These are phyloP conservation scores for Blera fallax DNA, from an alignment of 2,888 invertebrate species.

Conservation along the genomic window DNA sequence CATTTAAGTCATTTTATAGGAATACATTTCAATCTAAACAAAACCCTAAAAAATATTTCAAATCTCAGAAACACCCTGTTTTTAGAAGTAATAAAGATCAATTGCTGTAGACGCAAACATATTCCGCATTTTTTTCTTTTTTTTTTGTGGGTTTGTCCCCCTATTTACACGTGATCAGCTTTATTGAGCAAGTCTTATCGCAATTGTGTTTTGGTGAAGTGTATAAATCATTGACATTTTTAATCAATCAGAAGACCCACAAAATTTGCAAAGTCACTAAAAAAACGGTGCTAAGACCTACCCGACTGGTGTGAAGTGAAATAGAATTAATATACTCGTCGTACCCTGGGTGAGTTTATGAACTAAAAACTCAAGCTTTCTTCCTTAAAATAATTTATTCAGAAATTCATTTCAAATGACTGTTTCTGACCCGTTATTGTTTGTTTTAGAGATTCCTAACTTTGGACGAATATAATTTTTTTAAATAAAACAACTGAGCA, in stretches of 20 bases:
- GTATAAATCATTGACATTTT: not conserved
- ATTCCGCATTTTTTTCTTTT: not conserved
- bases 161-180: not conserved
- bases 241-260: not conserved
- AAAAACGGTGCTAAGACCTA: not conserved
- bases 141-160: not conserved
- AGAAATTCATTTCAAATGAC: not conserved
- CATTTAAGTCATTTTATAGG: no score
- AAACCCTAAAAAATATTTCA: no score
- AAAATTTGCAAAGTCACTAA: not conserved
- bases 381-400: not conserved
- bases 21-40: no score
- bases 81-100: not conserved
- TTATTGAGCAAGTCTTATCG: not conserved
- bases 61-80: not conserved
- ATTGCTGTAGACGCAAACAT: not conserved
- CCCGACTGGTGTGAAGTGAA: not conserved
- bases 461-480: not conserved
- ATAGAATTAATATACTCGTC: not conserved
- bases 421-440: not conserved
- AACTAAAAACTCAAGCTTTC: not conserved
- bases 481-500: not conserved
- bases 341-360: not conserved
- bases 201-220: not conserved
- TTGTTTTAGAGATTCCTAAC: not conserved